Percentiles rank a stretch among this genome's conserved stretches.
Conservation (phyloP, 1,140 invertebrate genomes). For the Trachelipus rathkii region DNA sequence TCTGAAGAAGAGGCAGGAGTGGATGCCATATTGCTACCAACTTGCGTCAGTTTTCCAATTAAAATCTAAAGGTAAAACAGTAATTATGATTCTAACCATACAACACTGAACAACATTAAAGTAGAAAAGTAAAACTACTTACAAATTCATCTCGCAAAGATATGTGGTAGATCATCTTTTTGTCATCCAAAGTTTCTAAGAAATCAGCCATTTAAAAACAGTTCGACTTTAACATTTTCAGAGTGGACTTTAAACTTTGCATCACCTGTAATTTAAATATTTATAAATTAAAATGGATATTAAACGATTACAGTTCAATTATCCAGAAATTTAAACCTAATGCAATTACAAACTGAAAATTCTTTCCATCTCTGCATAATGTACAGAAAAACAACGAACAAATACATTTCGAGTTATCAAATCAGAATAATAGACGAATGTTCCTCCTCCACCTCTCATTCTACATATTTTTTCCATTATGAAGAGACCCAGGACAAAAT, state of each 20-base stretch:
- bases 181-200: slow-evolving; percentile 79
- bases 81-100: neutral
- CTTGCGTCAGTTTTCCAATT: slow-evolving; percentile 77
- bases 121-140: slow-evolving; percentile 43
- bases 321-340: too few species aligned
- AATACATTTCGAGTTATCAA: too few species aligned
- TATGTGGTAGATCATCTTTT: slow-evolving; percentile 80
- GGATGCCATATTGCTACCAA: slow-evolving; percentile 74
- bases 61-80: slow-evolving; percentile 58
- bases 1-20: slow-evolving; percentile 83
- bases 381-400: too few species aligned
- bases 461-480: too few species aligned
- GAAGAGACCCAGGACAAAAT: too few species aligned
- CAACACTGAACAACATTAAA: neutral
- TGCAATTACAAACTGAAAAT: too few species aligned
- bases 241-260: slow-evolving; percentile 63
- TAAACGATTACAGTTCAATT: too few species aligned
- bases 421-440: too few species aligned
- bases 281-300: too few species aligned
- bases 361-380: too few species aligned
- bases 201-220: slow-evolving; percentile 85
- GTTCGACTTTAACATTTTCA: slow-evolving; percentile 69
- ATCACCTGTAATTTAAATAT: slow-evolving; percentile 58
- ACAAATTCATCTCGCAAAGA: slow-evolving; percentile 87
- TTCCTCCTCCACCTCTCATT: too few species aligned